These are phyloP conservation scores for Chiroxiphia lanceolata DNA, from an alignment of 2,797 vertebrate species.

Conservation along the genomic window DNA sequence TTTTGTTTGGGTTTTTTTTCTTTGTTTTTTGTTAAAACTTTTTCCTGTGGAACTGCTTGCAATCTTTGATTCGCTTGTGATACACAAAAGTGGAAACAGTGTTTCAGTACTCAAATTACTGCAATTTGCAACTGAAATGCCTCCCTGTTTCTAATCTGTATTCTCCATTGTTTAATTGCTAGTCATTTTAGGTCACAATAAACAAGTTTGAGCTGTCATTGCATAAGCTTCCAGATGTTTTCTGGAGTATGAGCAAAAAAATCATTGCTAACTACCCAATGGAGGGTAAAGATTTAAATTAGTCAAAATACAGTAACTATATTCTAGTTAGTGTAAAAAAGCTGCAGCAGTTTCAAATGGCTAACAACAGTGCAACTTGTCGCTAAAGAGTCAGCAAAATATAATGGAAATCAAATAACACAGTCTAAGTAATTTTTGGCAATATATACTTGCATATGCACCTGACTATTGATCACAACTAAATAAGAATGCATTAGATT, in stretches of 20 bases:
- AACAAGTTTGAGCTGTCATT: background rate
- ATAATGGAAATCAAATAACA: background rate
- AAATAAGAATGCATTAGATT: background rate
- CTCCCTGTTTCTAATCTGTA: background rate
- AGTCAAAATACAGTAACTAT: background rate
- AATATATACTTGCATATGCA: background rate
- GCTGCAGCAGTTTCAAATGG: background rate
- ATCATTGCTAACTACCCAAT: background rate
- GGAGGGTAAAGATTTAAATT: background rate
- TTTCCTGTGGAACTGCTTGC: background rate
- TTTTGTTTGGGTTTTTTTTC: too few relatives aligned
- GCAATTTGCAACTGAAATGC: background rate
- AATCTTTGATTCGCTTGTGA: background rate
- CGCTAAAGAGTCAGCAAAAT: background rate
- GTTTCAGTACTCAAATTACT: background rate
- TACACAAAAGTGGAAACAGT: background rate
- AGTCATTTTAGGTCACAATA: background rate
- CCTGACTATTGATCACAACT: background rate
- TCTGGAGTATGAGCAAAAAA: background rate
- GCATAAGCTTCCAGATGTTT: background rate
- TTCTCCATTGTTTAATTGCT: background rate
- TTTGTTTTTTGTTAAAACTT: too few relatives aligned
- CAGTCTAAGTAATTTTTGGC: background rate
- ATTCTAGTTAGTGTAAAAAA: background rate
- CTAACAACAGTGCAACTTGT: background rate